Percentiles rank a stretch among this genome's conserved stretches.
phyloP scores from a whole-genome alignment of 2,888 invertebrate genomes.

The Drosophila birchii region DNA sequence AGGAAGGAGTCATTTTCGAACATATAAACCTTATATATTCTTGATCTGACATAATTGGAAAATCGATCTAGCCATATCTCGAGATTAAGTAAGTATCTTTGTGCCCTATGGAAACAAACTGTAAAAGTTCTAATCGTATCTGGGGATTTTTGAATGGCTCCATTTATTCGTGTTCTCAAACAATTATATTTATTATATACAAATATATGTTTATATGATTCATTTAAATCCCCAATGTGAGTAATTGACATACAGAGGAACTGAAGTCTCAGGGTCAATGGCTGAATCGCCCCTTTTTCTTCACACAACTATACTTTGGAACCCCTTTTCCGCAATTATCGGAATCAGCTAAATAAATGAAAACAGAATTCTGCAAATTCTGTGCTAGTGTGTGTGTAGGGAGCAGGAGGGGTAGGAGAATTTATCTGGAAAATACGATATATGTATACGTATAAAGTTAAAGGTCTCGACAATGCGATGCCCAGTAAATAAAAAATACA shows the following conservation, averaged over 20 bases:
- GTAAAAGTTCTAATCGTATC: neutral
- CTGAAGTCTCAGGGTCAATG: slow-evolving; percentile 30
- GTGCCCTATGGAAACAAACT: neutral
- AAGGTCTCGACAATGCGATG: neutral
- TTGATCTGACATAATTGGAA: too few species aligned
- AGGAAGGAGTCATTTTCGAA: too few species aligned
- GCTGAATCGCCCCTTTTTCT: slow-evolving; percentile 11
- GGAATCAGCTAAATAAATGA: slow-evolving; percentile 33
- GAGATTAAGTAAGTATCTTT: too few species aligned
- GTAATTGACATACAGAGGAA: neutral
- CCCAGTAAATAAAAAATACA: neutral
- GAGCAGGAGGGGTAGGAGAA: slow-evolving; percentile 6
- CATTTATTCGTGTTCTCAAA: neutral
- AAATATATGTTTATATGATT: neutral
- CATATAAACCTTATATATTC: too few species aligned
- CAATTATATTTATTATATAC: neutral
- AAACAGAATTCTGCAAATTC: slow-evolving; percentile 31
- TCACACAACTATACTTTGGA: slow-evolving; percentile 1
- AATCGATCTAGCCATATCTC: too few species aligned
- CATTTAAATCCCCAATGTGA: neutral
- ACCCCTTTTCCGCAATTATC: slow-evolving; percentile 17
- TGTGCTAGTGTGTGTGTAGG: neutral
- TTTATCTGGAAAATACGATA: slow-evolving; percentile 5
- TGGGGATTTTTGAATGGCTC: neutral
- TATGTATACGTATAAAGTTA: too few species aligned